Base-by-base conservation (phyloP, 2,797 vertebrate genomes). In the Premnoplex brunnescens region DNA sequence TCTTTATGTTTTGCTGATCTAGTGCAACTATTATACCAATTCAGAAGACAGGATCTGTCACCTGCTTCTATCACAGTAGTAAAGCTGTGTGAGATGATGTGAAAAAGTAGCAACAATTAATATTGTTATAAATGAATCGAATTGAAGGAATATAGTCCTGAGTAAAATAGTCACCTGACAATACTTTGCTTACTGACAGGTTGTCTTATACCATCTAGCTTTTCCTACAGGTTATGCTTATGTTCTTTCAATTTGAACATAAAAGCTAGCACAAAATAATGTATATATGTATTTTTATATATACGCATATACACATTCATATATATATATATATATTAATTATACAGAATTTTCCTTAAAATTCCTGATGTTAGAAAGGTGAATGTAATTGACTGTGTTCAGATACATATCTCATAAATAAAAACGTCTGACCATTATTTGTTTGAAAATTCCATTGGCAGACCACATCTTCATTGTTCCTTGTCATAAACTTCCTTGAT, bases 1-100 rank as follows among this genome's bases (percentile, higher is more conserved):
- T 48, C 43, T 81, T 88, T 80, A 49, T 14, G 32, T 91, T 96
- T 93, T 94, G 93, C 85, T 96, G 85, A 93, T 91, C 62, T 60
- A 49, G 52, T 85, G 69, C 20, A 89, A 78, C 32, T 71, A 19
- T 62, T 94, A 58, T 62, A 43, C 51, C 67, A 32, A 71, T 86
- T 84, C 59, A 74, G 60, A 89, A 91, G 56, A 51, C 23, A 68
- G 14, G 30, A 20, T 55, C 32, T 81, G 49, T 88, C 58, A 71
- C 24, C 44, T 86, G 11, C 9, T 60, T 89, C 66, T 87, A 26
- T 44, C 41, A 52, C 24, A 20, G 23, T 27, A 37, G 8, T 41
- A 89, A 88, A 77, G 26, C 17, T 39, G 1, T 26, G 10, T 52
- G 20, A 85, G 27, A 46, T 41, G 8, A 6, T 66, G 20, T 59